Percentiles rank a stretch among this genome's conserved stretches.
These are phyloP conservation scores for Lates japonicus DNA, from an alignment of 2,797 vertebrate species.

Conservation along the genomic window DNA sequence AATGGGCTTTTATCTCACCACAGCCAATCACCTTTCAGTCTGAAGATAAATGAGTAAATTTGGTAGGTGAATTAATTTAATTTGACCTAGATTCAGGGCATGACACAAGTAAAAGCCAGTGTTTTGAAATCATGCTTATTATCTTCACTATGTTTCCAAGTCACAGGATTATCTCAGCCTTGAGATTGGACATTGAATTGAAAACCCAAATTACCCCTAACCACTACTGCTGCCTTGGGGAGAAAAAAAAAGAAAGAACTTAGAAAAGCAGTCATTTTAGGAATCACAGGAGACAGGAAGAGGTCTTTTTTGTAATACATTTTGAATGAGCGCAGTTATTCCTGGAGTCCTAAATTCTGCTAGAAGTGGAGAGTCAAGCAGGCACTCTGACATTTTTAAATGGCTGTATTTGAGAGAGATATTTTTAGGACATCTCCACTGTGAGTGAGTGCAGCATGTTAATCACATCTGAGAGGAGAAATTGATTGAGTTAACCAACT, in stretches of 20 bases:
- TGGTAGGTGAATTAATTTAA: conserved; percentile 24
- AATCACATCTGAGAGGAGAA: conserved; percentile 45
- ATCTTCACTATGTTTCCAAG: conserved; percentile 11
- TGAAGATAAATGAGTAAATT: neutral
- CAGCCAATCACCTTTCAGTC: conserved; percentile 1
- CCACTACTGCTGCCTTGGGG: neutral
- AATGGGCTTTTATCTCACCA: neutral
- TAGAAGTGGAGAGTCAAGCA: conserved; percentile 19
- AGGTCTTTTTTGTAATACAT: conserved; percentile 54
- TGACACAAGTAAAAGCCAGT: neutral
- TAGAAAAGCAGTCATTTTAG: conserved; percentile 27
- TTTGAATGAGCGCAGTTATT: conserved; percentile 70
- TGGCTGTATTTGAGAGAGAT: conserved; percentile 43
- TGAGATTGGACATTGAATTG: conserved; percentile 8
- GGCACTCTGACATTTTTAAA: conserved; percentile 29
- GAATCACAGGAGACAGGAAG: conserved; percentile 33
- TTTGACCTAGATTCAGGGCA: conserved; percentile 24
- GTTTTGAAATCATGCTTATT: conserved; percentile 6
- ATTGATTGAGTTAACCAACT: conserved; percentile 44
- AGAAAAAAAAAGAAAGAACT: neutral
- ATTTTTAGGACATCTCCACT: conserved; percentile 48
- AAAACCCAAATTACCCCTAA: conserved; percentile 22
- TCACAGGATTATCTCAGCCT: neutral
- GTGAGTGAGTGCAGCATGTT: conserved; percentile 38
- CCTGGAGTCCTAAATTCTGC: conserved; percentile 45